Evolutionary conservation across 2,888 invertebrate species (phyloP), one percentile per base, ranked within the genome.

Genomic region (Harpalus rubripes): DNA sequence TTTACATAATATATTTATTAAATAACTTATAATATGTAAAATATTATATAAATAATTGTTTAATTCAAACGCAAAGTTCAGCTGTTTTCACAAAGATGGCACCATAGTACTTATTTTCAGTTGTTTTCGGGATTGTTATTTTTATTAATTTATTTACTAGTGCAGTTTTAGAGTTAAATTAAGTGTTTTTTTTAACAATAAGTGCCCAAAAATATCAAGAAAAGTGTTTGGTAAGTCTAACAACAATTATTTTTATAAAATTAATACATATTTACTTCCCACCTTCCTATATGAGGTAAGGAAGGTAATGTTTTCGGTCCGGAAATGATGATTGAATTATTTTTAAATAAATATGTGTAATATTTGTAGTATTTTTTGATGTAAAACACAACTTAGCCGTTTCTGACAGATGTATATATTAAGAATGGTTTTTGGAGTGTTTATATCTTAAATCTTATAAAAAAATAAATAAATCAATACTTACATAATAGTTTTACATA

Each of bases 331-430:
- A n/a, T n/a, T 82, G 32, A 82, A 39, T n/a, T 26, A n/a, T 16
- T 68, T 65, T 26, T 68, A 26, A 84, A 7, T 78, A 26, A 56
- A 26, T 52, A 8, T 2, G 10, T 5, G 0, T 61, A 81, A 63
- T 74, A 39, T 56, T 59, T 44, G 16, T 15, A 16, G 18, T 61
- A 12, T n/a, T 85, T 41, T 44, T 68, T 72, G 10, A 52, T 32
- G 5, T 52, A 52, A 52, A 16, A 80, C 85, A 85, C 44, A 12
- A 8, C 12, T 1, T 44, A 12, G 4, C 10, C 2, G 44, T 12
- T 52, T 8, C n/a, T 52, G 44, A 52, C 44, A 12, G 44, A 52
- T 12, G 44, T 32, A 1, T 32, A 32, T 6, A 2, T 52, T 52
- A 12, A 52, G 12, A 52, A 52, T 32, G 32, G 32, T 32, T 32